These are phyloP conservation scores for Pseudorectes ferrugineus DNA, from an alignment of 2,113 vertebrate genomes.

Conservation along the genomic window DNA sequence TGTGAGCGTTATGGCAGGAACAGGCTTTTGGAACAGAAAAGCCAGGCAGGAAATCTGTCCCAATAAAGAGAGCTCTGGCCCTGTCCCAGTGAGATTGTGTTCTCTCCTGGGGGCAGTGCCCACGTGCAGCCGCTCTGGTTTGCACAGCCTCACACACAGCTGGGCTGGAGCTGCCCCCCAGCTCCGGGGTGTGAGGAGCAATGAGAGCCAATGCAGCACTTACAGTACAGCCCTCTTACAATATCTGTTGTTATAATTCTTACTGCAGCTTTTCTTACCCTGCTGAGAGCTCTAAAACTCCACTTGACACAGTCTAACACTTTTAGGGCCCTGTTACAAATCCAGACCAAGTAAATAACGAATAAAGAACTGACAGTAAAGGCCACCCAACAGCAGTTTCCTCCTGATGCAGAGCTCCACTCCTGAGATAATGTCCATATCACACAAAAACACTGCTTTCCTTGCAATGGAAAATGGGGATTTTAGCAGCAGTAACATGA, in stretches of 20 bases:
- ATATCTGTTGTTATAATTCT: not conserved
- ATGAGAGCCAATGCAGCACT: fast-evolving
- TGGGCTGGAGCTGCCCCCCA: not conserved
- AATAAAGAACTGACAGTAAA: not conserved
- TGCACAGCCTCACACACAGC: not conserved
- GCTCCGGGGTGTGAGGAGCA: not conserved
- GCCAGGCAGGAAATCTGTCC: not conserved
- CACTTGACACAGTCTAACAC: no score
- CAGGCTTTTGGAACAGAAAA: not conserved
- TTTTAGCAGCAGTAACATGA: not conserved
- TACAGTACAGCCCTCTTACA: fast-evolving
- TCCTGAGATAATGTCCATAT: not conserved
- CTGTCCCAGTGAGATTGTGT: not conserved
- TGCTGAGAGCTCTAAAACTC: not conserved
- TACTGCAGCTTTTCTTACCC: not conserved
- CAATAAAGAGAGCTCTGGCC: not conserved
- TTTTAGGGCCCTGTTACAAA: not conserved
- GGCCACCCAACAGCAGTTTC: not conserved
- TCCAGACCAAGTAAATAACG: not conserved
- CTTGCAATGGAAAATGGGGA: not conserved
- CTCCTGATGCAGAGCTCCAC: not conserved
- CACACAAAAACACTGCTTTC: not conserved
- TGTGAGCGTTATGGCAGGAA: not conserved
- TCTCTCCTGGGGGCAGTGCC: not conserved
- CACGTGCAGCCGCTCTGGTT: not conserved